A percentile compares a stretch with the other conserved stretches of the same genome.
These are phyloP conservation scores for Epinephelus lanceolatus DNA, from an alignment of 2,113 vertebrate species.

Conservation along the genomic window DNA sequence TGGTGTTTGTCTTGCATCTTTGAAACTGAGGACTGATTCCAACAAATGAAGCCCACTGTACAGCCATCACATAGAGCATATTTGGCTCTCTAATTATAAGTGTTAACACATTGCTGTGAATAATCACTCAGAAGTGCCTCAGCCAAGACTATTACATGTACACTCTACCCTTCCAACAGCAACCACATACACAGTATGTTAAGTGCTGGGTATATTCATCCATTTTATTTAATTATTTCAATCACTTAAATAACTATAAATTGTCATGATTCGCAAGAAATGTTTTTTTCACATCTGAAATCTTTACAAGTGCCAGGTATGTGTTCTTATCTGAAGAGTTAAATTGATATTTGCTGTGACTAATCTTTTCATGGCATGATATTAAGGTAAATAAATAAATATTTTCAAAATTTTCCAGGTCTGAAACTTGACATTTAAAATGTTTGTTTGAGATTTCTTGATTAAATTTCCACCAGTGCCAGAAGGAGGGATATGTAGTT, in stretches of 20 bases:
- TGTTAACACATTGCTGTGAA: constrained; percentile 29
- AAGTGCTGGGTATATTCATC: not conserved
- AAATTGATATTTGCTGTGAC: not conserved
- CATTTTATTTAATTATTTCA: not conserved
- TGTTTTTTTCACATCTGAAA: not conserved
- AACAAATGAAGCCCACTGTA: constrained; percentile 10
- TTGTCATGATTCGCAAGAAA: not conserved
- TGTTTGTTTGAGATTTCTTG: not conserved
- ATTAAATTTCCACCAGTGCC: not conserved
- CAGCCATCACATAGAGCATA: constrained; percentile 18
- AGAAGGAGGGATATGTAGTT: too few relatives aligned
- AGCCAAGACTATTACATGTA: constrained; percentile 31
- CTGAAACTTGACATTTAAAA: constrained; percentile 19
- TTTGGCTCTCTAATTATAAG: constrained; percentile 27
- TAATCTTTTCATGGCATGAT: not conserved
- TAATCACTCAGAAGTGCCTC: not conserved
- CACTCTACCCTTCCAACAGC: not conserved
- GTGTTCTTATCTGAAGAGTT: not conserved
- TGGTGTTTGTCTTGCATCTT: not conserved
- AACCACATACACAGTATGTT: not conserved
- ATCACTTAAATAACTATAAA: not conserved
- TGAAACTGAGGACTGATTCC: not conserved
- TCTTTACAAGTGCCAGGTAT: not conserved
- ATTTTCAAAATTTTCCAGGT: not conserved
- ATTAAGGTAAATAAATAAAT: not conserved